phyloP scores from a whole-genome alignment of 2,113 vertebrate genomes.

The Oreotrochilus melanogaster region DNA sequence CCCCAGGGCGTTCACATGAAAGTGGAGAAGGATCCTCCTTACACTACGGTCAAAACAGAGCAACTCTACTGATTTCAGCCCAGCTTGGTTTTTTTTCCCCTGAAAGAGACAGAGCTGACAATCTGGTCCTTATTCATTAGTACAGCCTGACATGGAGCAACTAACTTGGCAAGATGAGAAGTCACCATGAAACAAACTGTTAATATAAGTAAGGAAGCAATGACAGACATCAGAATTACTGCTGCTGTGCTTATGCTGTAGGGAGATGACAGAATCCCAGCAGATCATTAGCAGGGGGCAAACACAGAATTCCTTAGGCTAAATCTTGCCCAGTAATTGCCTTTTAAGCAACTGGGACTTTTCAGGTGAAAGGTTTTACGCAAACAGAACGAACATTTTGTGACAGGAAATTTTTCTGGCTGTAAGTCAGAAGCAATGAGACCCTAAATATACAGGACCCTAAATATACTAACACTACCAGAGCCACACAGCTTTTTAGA shows the following conservation, averaged over 20 bases:
- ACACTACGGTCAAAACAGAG: neutral
- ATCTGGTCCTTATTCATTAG: constrained; percentile 21
- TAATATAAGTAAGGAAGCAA: constrained; percentile 3
- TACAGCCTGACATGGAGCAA: neutral
- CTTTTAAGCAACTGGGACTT: neutral
- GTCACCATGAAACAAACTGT: constrained; percentile 18
- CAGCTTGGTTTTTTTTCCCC: neutral
- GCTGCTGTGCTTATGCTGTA: neutral
- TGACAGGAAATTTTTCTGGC: neutral
- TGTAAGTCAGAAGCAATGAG: neutral
- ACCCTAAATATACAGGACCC: neutral
- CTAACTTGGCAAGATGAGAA: neutral
- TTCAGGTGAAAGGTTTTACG: constrained; percentile 38
- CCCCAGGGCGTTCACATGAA: constrained; percentile 11
- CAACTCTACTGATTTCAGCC: neutral
- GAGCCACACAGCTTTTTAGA: neutral
- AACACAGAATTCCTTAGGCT: constrained; percentile 6
- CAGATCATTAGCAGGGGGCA: constrained; percentile 29
- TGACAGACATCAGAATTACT: neutral
- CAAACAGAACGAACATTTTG: neutral
- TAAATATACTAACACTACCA: neutral
- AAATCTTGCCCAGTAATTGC: constrained; percentile 27
- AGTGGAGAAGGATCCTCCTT: neutral
- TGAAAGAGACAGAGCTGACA: neutral
- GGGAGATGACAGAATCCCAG: constrained; percentile 2